A percentile compares a stretch with the other conserved stretches of the same genome.
These are phyloP conservation scores for Anser cygnoides DNA, from an alignment of 2,113 vertebrate species.

Conservation along the genomic window DNA sequence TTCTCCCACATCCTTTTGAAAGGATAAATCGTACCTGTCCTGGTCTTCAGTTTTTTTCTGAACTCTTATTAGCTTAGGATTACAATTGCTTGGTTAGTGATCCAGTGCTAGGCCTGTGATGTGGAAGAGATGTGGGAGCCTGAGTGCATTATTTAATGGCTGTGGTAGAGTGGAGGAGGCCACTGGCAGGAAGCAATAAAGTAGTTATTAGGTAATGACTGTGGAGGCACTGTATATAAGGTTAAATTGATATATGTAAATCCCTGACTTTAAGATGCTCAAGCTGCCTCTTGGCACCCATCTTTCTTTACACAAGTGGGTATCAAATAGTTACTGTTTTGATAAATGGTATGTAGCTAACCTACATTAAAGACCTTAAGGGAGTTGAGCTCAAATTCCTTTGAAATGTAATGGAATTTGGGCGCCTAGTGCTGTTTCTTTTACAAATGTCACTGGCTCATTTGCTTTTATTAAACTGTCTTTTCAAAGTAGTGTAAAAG, in stretches of 20 bases:
- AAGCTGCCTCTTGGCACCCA: slow-evolving; percentile 38
- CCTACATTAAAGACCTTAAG: slow-evolving; percentile 17
- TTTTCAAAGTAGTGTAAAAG: neutral
- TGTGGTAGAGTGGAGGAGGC: slow-evolving; percentile 26
- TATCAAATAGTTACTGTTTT: slow-evolving; percentile 50
- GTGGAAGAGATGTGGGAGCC: slow-evolving; percentile 28
- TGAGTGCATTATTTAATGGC: neutral
- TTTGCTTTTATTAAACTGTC: slow-evolving; percentile 22
- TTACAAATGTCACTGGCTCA: neutral
- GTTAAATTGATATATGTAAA: slow-evolving; percentile 50
- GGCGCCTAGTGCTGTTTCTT: neutral
- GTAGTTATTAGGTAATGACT: slow-evolving; percentile 43
- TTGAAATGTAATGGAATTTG: slow-evolving; percentile 34
- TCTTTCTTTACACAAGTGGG: slow-evolving; percentile 18
- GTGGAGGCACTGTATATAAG: neutral
- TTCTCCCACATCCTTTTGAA: neutral
- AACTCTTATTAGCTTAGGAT: neutral
- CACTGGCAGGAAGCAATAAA: slow-evolving; percentile 62
- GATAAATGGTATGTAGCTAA: slow-evolving; percentile 30
- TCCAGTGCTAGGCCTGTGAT: neutral
- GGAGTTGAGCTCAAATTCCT: slow-evolving; percentile 25
- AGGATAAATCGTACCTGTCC: neutral
- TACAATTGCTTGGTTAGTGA: slow-evolving; percentile 34
- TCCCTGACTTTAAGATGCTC: slow-evolving; percentile 26
- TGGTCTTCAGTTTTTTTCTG: neutral